Percentiles rank a stretch among this genome's conserved stretches.
These are phyloP conservation scores for Limnephilus lunatus DNA, from an alignment of 2,888 invertebrate genomes.

Conservation along the genomic window DNA sequence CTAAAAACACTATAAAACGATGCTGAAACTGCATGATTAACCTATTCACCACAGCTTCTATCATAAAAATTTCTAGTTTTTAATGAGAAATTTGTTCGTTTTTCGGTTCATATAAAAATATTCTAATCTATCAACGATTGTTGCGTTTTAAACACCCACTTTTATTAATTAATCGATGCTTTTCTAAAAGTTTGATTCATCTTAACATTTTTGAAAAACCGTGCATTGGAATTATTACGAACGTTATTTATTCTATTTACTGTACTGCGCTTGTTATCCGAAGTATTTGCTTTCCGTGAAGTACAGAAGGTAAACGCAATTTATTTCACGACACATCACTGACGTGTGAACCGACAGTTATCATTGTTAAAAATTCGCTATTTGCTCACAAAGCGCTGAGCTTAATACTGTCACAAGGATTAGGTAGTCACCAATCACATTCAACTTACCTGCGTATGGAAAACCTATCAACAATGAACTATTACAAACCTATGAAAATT, in stretches of 20 bases:
- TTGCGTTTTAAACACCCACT: background rate
- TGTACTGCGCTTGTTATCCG: background rate
- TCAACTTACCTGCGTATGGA: too few relatives aligned
- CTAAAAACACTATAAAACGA: too few relatives aligned
- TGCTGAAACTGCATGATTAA: too few relatives aligned
- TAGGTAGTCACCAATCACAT: too few relatives aligned
- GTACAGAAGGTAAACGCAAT: constrained; percentile 7
- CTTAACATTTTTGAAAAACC: constrained; percentile 15
- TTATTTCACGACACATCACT: constrained; percentile 25
- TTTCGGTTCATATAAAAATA: background rate
- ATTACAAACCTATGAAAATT: too few relatives aligned
- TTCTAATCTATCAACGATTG: background rate
- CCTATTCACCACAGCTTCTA: too few relatives aligned
- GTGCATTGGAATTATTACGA: background rate
- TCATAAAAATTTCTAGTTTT: too few relatives aligned
- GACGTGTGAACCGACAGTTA: background rate
- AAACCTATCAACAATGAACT: too few relatives aligned
- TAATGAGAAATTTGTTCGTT: background rate
- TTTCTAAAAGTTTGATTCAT: background rate
- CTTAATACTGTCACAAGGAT: background rate
- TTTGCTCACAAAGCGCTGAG: background rate
- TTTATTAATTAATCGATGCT: background rate
- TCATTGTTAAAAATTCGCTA: background rate
- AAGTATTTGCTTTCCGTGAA: constrained; percentile 21
- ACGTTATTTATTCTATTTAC: background rate